Conservation (phyloP, 1,140 invertebrate species). For the Sarcophaga peregrina region DNA sequence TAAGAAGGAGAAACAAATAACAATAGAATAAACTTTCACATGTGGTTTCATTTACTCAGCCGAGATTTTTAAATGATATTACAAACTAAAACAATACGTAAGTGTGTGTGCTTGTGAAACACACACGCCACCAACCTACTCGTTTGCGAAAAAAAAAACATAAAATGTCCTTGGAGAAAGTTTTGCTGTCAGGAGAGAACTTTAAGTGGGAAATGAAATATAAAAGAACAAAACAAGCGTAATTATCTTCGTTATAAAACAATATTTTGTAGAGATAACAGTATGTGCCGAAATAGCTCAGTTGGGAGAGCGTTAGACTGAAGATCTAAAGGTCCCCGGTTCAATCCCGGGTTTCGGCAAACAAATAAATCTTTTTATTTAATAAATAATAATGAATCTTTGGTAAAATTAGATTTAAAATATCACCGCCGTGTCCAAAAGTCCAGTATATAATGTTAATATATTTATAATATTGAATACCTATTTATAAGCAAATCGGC, state of each 20-base stretch:
- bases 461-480: too few relatives aligned
- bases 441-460: too few relatives aligned
- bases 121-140: background rate
- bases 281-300: constrained; percentile 78
- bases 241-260: too few relatives aligned
- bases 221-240: too few relatives aligned
- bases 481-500: too few relatives aligned
- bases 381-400: background rate
- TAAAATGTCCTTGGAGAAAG: background rate
- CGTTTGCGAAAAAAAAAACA: background rate
- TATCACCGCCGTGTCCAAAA: too few relatives aligned
- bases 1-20: too few relatives aligned
- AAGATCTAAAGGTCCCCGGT: constrained; percentile 84
- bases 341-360: constrained; percentile 81
- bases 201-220: too few relatives aligned
- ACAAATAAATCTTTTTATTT: background rate
- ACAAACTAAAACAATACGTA: too few relatives aligned
- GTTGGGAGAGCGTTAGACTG: constrained; percentile 85
- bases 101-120: background rate
- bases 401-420: background rate
- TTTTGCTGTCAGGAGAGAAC: background rate
- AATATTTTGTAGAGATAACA: background rate
- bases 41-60: constrained; percentile 2
- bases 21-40: background rate
- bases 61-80: background rate